phyloP scores from a whole-genome alignment of 2,888 invertebrate genomes.

The Ichneumon xanthorius region DNA sequence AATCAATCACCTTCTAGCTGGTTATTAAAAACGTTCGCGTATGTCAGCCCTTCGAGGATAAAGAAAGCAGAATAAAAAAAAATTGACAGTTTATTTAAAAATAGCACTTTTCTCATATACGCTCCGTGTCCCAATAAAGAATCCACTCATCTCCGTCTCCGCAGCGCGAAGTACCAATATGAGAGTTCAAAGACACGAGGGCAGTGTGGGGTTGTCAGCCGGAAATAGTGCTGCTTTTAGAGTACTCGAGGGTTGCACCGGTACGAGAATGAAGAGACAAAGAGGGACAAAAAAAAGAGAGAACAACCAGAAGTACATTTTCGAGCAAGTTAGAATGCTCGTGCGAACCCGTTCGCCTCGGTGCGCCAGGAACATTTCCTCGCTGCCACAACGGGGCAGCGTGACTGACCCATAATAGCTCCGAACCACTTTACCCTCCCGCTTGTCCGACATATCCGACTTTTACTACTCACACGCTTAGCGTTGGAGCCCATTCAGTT shows the following conservation, averaged over 20 bases:
- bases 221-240: slow-evolving; percentile 57
- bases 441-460: slow-evolving; percentile 47
- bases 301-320: slow-evolving; percentile 33
- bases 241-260: neutral
- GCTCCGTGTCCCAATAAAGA: neutral
- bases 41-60: neutral
- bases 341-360: slow-evolving; percentile 29
- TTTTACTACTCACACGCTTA: slow-evolving; percentile 51
- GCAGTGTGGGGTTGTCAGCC: neutral
- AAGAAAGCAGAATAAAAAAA: neutral
- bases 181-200: slow-evolving; percentile 54
- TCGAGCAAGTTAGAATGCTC: slow-evolving; percentile 23
- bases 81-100: neutral
- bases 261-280: neutral
- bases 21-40: neutral
- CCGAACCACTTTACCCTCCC: slow-evolving; percentile 23
- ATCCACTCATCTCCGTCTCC: neutral
- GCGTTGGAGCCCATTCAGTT: neutral
- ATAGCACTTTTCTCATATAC: neutral
- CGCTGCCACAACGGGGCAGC: slow-evolving; percentile 24
- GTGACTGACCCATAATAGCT: slow-evolving; percentile 31
- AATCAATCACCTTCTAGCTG: neutral
- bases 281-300: slow-evolving; percentile 11
- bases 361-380: slow-evolving; percentile 53
- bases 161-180: slow-evolving; percentile 9